Base-by-base conservation (phyloP, 1,140 invertebrate species). In the Gryon sp. region DNA sequence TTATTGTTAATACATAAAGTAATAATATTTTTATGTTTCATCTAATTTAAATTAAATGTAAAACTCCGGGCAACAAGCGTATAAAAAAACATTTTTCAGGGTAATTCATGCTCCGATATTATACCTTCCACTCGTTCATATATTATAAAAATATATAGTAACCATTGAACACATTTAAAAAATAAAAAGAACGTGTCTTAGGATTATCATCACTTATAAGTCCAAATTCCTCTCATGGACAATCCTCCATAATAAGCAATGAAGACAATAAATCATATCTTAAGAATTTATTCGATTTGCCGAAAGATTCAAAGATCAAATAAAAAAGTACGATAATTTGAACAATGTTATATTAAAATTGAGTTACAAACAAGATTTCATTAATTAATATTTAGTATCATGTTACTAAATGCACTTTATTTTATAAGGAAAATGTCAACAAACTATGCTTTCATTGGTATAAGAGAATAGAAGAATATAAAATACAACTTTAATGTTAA, bases 181-280 rank as follows among this genome's bases (percentile, higher is more conserved):
- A 48, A 30, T 32, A 30, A 5, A 12, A 12, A 9, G 6, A 4
- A 0, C 65, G 40, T 69, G 36, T 69, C 43, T 79, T 68, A 77
- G 11, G 48, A 52, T 76, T 63, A 77, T 41, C 9, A 52, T 69
- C 18, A 32, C 38, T 36, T 69, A 55, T 11, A 55, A 76, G 78
- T 83, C 73, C 78, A 76, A 79, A 80, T 63, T 45, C 45, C 65
- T 32, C 12, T 55, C 55, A 11, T 80, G 66, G 83, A 86, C 83
- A 86, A 86, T 86, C 82, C 80, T 86, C 60, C 68, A 57, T 72
- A 78, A 78, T 75, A 84, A 87, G 82, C 80, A 88, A 86, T 86
- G 65, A 84, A 84, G 87, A 88, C 86, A 88, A 88, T 88, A 87
- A 86, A 83, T 80, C 57, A 53, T 63, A 76, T 78, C 76, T 78